Evolutionary conservation across 2,888 invertebrate genomes (phyloP), one percentile per base, ranked within the genome.

Genomic region (Kuschelorhynchus macadamiae): DNA sequence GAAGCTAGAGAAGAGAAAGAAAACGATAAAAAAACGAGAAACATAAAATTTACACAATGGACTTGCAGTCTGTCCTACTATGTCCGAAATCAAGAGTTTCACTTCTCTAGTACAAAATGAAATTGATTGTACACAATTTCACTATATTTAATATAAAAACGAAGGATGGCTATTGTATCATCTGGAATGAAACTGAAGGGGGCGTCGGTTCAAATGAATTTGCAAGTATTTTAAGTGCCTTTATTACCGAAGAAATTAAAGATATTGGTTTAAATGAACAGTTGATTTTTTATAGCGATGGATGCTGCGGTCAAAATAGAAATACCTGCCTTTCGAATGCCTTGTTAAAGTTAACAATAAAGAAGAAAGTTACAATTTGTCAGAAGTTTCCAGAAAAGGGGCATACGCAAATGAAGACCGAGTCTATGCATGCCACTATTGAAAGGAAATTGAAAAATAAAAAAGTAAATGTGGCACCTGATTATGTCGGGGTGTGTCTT

Each of bases 41-140:
- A n/a, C n/a, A 47, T 47, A 11, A 47, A 47, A 20, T 47, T 25
- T 47, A 20, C 9, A 18, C 47, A n/a, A 47, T 47, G 47, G 47
- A 47, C 25, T 7, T 25, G 25, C 47, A 47, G 39, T 62, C 57
- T 41, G 63, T 67, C 14, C 41, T 67, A 16, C 67, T 67, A 4
- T 62, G 56, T 50, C 61, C 65, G n/a, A 65, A 65, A 56, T 69
- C 50, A 9, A 65, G 53, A 30, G 67, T 67, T 1, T 56, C 50
- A 11, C 50, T 61, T 2, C 20, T 71, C 4, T 71, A 71, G 32
- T 67, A 67, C 46, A 67, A 71, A 56, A 71, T 61, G 12, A 67
- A 71, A 65, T 32, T 53, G 16, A 42, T 55, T 17, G 63, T 70
- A 2, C 70, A 70, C 33, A 63, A 67, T 21, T 62, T 56, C 16